These are phyloP conservation scores for Merops nubicus DNA, from an alignment of 2,113 vertebrate genomes.

Conservation along the genomic window DNA sequence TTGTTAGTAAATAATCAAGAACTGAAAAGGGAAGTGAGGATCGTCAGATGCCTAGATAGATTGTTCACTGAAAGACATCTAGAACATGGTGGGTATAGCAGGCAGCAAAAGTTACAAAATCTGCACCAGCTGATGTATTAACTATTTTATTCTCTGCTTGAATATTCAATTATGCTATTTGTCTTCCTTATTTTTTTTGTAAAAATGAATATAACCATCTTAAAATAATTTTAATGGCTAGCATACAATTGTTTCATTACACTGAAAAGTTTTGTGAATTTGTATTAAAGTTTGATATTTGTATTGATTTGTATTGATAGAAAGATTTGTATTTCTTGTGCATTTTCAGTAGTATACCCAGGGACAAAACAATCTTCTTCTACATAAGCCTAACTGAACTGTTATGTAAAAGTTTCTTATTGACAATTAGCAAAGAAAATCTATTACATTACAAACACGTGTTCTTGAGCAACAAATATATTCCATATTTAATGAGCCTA, in stretches of 20 bases:
- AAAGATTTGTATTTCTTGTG: not conserved
- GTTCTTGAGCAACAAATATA: not conserved
- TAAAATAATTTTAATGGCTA: not conserved
- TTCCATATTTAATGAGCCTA: rapidly evolving
- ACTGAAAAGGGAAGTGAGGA: not conserved
- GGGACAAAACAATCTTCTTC: not conserved
- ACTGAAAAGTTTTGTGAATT: not conserved
- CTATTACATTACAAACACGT: not conserved
- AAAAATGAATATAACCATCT: not conserved
- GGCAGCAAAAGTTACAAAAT: not conserved
- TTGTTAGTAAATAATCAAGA: not conserved
- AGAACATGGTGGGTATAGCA: not conserved
- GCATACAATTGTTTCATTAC: not conserved
- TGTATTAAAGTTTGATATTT: not conserved
- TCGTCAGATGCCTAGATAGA: rapidly evolving
- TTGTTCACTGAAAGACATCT: not conserved
- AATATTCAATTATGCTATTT: not conserved
- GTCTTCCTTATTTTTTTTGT: not conserved
- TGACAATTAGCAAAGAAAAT: not conserved
- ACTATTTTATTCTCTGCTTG: not conserved
- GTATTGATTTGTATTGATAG: not conserved
- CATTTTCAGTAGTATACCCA: rapidly evolving
- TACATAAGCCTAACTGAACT: not conserved
- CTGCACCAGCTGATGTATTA: not conserved
- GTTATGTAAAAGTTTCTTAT: not conserved